Percentiles rank a stretch among this genome's conserved stretches.
Evolutionary conservation across 2,113 vertebrate genomes (phyloP).

Genomic region (Tauraco erythrolophus): DNA sequence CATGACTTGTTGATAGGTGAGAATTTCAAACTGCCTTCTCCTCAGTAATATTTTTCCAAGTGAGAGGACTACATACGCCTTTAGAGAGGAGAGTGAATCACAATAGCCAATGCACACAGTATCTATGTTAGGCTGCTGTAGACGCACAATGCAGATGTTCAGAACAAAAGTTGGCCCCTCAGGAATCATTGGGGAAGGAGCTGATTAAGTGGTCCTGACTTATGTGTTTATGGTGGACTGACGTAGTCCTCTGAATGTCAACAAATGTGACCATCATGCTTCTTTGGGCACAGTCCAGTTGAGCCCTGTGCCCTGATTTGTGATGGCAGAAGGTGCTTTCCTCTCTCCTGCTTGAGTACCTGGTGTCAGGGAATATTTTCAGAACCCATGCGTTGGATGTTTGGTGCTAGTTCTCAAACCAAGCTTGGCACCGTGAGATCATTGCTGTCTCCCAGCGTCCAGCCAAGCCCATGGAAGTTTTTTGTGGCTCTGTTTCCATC

Average conservation of each 20-base stretch:
- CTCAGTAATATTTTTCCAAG: neutral
- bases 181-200: neutral
- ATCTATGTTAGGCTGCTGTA: neutral
- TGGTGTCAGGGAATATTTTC: neutral
- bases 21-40: conserved; percentile 38
- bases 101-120: neutral
- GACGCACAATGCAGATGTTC: neutral
- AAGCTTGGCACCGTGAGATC: neutral
- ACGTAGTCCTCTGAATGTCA: neutral
- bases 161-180: neutral
- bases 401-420: neutral
- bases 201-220: neutral
- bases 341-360: neutral
- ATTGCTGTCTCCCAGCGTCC: neutral
- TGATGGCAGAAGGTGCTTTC: neutral
- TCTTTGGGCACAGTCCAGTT: neutral
- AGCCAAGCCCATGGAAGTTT: neutral
- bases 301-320: neutral
- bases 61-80: neutral
- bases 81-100: neutral
- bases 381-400: neutral
- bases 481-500: neutral
- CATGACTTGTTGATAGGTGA: conserved; percentile 36
- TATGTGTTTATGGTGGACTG: neutral
- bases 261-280: neutral